Evolutionary conservation across 2,888 invertebrate genomes (phyloP), one percentile per base, ranked within the genome.

Genomic region (Nebria brevicollis): DNA sequence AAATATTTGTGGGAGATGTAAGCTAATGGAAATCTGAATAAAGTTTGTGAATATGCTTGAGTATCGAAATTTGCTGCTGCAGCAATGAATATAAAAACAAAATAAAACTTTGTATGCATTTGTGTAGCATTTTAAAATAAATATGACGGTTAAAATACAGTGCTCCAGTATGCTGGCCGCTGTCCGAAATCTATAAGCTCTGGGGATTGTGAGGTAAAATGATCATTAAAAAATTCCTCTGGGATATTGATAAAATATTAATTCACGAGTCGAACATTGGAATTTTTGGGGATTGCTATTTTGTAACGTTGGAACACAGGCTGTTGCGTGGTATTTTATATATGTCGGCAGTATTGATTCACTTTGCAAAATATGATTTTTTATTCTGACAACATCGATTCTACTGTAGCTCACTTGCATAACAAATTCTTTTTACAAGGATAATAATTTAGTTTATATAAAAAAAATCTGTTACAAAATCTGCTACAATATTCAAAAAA

Each of bases 161-260:
- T 68, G 26, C 10, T 15, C 20, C 20, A 20, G 15, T 65, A 15
- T 25, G 66, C 15, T 66, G 66, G 6, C 66, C 8, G 66, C 15
- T 66, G 25, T 66, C 66, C 13, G 15, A 25, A 11, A 70, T 13
- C 13, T 15, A 8, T 77, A 77, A 77, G 72, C 72, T 43, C 72
- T 64, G 8, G 42, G 74, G 66, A 72, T 65, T 72, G 20, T 20
- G 66, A 79, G 74, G 64, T 70, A 80, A 80, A 66, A 75, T 80
- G 80, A 75, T 80, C 80, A 80, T 80, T 80, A 72, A 80, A 80
- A 80, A 80, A 79, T 79, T 80, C 80, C 75, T 34, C 25, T 26
- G 75, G 80, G 80, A 72, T 25, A 66, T 75, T 41, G 80, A 65
- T 80, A 75, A 75, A 80, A 75, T 75, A 75, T 75, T 75, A 79